These are phyloP conservation scores for Hippocampus comes DNA, from an alignment of 2,113 vertebrate species.

Conservation along the genomic window DNA sequence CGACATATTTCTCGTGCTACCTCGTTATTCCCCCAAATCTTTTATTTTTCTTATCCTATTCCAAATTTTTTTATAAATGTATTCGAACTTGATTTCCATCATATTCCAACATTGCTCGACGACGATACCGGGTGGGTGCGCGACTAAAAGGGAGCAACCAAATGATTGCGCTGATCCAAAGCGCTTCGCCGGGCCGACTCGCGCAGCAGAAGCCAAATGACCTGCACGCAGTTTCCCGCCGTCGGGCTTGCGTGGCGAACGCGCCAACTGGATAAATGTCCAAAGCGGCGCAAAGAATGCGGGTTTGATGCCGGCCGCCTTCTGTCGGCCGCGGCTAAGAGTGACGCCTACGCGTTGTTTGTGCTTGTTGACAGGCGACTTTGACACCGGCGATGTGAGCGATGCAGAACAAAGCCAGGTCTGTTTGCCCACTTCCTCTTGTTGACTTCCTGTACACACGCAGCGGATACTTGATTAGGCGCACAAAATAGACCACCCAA, in stretches of 20 bases:
- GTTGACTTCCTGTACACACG: background rate
- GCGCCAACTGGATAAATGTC: background rate
- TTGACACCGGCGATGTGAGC: slow-evolving; percentile 46
- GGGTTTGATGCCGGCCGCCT: too few relatives aligned
- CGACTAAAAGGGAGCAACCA: slow-evolving; percentile 38
- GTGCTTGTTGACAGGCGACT: slow-evolving; percentile 58
- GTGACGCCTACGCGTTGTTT: slow-evolving; percentile 10
- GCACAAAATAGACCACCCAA: background rate
- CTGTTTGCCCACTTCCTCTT: slow-evolving; percentile 20
- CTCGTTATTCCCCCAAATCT: too few relatives aligned
- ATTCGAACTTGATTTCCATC: too few relatives aligned
- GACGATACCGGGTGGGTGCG: slow-evolving; percentile 38
- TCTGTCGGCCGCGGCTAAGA: background rate
- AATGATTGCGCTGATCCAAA: background rate
- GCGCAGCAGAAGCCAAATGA: slow-evolving; percentile 38
- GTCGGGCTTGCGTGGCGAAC: too few relatives aligned
- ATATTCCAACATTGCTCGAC: background rate
- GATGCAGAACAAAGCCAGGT: slow-evolving; percentile 63
- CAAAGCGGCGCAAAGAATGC: background rate
- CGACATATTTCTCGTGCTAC: too few relatives aligned
- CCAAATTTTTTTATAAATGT: too few relatives aligned
- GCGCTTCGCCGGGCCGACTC: slow-evolving; percentile 34
- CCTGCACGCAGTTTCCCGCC: background rate
- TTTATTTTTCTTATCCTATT: too few relatives aligned
- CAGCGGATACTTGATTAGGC: background rate